phyloP scores from a whole-genome alignment of 2,888 invertebrate species.

The Apamea monoglypha region DNA sequence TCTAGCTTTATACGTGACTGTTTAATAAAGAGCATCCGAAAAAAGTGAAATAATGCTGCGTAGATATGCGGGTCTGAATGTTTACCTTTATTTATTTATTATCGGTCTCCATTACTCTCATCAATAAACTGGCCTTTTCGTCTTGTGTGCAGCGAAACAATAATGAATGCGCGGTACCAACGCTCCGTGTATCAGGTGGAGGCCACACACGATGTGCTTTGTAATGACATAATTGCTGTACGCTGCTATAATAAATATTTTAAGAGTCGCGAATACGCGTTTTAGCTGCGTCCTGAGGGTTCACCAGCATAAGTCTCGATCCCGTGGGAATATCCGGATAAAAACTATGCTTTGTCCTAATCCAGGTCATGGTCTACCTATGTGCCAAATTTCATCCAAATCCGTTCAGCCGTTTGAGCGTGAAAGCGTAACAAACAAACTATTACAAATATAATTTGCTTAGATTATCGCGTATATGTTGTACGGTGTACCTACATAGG shows the following conservation, averaged over 20 bases:
- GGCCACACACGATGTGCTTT: constrained; percentile 66
- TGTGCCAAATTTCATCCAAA: background rate
- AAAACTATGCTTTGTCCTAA: background rate
- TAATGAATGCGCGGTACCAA: constrained; percentile 62
- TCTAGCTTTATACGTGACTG: constrained; percentile 29
- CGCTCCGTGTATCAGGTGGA: constrained; percentile 42
- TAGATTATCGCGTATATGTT: background rate
- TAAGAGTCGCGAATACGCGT: constrained; percentile 34
- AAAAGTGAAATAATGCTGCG: constrained; percentile 40
- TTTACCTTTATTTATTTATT: constrained; percentile 64
- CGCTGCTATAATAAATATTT: constrained; percentile 48
- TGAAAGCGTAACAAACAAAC: background rate
- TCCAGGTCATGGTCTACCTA: background rate
- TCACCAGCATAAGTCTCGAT: background rate
- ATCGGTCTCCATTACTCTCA: constrained; percentile 56
- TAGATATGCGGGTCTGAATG: constrained; percentile 61
- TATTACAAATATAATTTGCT: background rate
- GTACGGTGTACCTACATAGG: background rate
- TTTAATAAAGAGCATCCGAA: constrained; percentile 46
- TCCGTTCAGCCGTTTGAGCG: background rate
- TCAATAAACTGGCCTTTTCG: constrained; percentile 59
- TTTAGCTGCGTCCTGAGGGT: constrained; percentile 1
- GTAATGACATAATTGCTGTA: constrained; percentile 65
- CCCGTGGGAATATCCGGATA: background rate
- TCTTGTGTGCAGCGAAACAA: constrained; percentile 59